Percentiles rank a stretch among this genome's conserved stretches.
These are phyloP conservation scores for Polia nebulosa DNA, from an alignment of 2,888 invertebrate species.

Conservation along the genomic window DNA sequence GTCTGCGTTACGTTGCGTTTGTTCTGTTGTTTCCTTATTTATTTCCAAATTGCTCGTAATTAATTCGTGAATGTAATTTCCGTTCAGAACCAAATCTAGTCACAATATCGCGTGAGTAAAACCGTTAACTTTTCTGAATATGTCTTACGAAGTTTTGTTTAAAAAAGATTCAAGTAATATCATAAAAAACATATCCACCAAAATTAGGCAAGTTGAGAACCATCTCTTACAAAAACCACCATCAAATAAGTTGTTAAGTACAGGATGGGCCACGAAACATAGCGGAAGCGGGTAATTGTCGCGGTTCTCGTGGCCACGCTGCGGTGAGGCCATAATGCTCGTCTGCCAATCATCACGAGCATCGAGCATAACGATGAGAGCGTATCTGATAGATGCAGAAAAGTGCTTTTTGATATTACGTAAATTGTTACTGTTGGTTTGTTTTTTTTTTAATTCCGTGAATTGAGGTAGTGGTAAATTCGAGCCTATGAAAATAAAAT, in stretches of 20 bases:
- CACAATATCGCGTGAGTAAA: not conserved
- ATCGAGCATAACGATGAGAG: conserved; percentile 67
- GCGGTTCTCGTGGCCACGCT: conserved; percentile 63
- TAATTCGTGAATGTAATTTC: not conserved
- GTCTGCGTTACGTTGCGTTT: too few species aligned
- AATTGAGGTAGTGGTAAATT: not conserved
- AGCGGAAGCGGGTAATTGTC: conserved; percentile 51
- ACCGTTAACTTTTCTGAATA: not conserved
- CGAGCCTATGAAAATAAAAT: not conserved
- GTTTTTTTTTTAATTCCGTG: not conserved
- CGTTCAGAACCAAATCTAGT: conserved; percentile 8
- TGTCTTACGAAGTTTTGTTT: not conserved
- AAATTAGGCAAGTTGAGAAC: not conserved
- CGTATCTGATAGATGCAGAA: conserved; percentile 38
- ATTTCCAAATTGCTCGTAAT: not conserved
- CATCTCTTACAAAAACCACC: not conserved
- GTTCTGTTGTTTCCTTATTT: not conserved
- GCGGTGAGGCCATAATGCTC: conserved; percentile 70
- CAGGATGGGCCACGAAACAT: conserved; percentile 34
- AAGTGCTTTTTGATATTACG: conserved; percentile 26
- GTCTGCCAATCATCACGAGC: conserved; percentile 69
- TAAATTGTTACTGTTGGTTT: conserved; percentile 18
- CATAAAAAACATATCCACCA: not conserved
- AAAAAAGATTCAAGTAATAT: not conserved
- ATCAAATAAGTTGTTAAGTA: conserved; percentile 1